phyloP scores from a whole-genome alignment of 2,888 invertebrate genomes.

The Drosophila borborema region DNA sequence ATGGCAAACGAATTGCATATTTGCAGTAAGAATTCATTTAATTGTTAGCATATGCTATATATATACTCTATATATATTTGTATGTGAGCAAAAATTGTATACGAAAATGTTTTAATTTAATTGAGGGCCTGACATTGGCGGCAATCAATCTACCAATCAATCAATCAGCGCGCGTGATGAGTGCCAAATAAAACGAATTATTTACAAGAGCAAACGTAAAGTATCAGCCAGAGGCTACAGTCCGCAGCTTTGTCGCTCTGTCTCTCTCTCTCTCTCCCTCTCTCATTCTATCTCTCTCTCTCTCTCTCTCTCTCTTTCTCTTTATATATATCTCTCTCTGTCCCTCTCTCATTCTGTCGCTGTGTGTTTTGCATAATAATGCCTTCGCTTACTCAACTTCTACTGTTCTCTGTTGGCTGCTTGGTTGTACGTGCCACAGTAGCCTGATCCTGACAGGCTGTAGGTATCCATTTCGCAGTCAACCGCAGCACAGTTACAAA shows the following conservation, averaged over 20 bases:
- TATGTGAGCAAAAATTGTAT: slow-evolving; percentile 16
- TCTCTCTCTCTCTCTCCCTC: neutral
- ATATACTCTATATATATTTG: neutral
- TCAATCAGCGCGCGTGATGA: slow-evolving; percentile 63
- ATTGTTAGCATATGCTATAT: slow-evolving; percentile 10
- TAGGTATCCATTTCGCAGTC: slow-evolving; percentile 46
- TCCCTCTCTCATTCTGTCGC: neutral
- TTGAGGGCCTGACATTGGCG: slow-evolving; percentile 40
- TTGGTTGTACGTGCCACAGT: slow-evolving; percentile 55
- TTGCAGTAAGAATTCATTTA: slow-evolving; percentile 13
- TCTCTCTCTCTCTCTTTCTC: too few relatives aligned
- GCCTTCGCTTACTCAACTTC: slow-evolving; percentile 21
- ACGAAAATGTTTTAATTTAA: slow-evolving; percentile 55
- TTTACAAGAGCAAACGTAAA: slow-evolving; percentile 42
- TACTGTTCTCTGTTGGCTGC: slow-evolving; percentile 4
- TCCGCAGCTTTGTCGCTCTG: too few relatives aligned
- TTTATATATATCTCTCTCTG: too few relatives aligned
- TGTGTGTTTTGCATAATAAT: slow-evolving; percentile 73
- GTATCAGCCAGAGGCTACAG: neutral
- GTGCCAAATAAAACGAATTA: slow-evolving; percentile 51
- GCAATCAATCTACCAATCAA: slow-evolving; percentile 64
- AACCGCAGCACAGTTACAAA: slow-evolving; percentile 66
- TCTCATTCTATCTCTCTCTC: neutral
- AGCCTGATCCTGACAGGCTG: slow-evolving; percentile 40
- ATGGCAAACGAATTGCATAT: slow-evolving; percentile 18